Base-by-base conservation (phyloP, 37 sponge, comb jelly and placozoan species). In the Crambe crambe region DNA sequence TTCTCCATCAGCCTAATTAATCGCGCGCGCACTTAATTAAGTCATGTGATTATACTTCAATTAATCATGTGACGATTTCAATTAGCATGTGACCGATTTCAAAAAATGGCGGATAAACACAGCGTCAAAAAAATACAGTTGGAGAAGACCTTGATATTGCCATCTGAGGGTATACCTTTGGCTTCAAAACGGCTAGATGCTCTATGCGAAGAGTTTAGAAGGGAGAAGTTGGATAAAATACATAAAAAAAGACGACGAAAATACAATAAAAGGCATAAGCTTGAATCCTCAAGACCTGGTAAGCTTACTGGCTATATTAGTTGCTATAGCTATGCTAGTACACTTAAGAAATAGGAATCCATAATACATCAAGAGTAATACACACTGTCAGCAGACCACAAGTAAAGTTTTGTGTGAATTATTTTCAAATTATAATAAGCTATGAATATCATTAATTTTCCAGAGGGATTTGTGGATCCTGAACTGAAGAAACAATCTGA, bases 31-130 rank as follows among this genome's bases (percentile, higher is more conserved):
- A 54, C 12, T 54, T 54, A 12, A 54, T 54, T 54, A 54, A 18
- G 56, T 54, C 56, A 54, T 54, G 56, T 54, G 56, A 54, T 18
- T 12, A n/a, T n/a, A n/a, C n/a, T n/a, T n/a, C n/a, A n/a, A n/a
- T n/a, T n/a, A n/a, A 21, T 68, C 39, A 68, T 36, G 37, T 36
- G 69, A 36, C 69, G 30, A 9, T n/a, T n/a, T n/a, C n/a, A n/a
- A n/a, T n/a, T n/a, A 21, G 25, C 30, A 42, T 56, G 32, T 56
- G 35, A 36, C 37, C 8, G 8, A 65, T 72, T 81, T 59, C 25
- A 56, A 81, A 81, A 81, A 81, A 81, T 81, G 81, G 81, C 81
- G 81, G 81, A 71, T 81, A 60, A 81, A 69, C 43, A 56, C 30
- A 29, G 56, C 21, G 60, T 64, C 29, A 70, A 41, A 15, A 29